Evolutionary conservation across 2,113 vertebrate genomes (phyloP).

Genomic region (Rousettus leschenaultii): DNA sequence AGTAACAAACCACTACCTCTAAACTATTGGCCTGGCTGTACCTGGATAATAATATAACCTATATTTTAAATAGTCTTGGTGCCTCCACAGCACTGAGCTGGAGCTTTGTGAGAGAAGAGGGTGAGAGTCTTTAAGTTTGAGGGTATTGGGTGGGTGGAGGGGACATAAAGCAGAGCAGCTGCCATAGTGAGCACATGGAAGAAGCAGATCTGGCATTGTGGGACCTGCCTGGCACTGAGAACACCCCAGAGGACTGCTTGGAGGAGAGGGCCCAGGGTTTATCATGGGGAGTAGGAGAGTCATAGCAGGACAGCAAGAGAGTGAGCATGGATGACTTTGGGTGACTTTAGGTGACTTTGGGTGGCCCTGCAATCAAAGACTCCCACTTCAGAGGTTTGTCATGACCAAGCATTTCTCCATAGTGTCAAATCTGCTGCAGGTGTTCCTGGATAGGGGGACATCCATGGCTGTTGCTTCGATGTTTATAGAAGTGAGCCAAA

Average conservation of each 20-base stretch:
- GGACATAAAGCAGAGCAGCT: not conserved
- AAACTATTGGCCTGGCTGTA: not conserved
- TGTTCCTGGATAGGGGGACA: no score
- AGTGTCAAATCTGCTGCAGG: accelerated
- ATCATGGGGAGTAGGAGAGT: no score
- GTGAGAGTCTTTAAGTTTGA: not conserved
- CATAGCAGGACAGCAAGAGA: not conserved
- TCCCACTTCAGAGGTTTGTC: not conserved
- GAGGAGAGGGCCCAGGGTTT: not conserved
- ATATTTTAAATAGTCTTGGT: no score
- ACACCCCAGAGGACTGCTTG: not conserved
- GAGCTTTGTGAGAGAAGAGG: not conserved
- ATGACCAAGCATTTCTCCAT: not conserved
- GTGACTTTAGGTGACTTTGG: no score
- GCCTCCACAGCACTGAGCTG: not conserved
- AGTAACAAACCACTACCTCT: not conserved
- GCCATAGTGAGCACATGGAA: not conserved
- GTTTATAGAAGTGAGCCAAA: no score
- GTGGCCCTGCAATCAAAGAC: not conserved
- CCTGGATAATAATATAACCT: no score
- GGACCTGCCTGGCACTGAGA: no score
- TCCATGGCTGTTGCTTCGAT: not conserved
- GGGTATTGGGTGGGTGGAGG: accelerated
- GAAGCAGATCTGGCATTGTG: not conserved
- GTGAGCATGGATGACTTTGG: not conserved